These are phyloP conservation scores for Danaus chrysippus DNA, from an alignment of 2,888 invertebrate genomes.

Conservation along the genomic window DNA sequence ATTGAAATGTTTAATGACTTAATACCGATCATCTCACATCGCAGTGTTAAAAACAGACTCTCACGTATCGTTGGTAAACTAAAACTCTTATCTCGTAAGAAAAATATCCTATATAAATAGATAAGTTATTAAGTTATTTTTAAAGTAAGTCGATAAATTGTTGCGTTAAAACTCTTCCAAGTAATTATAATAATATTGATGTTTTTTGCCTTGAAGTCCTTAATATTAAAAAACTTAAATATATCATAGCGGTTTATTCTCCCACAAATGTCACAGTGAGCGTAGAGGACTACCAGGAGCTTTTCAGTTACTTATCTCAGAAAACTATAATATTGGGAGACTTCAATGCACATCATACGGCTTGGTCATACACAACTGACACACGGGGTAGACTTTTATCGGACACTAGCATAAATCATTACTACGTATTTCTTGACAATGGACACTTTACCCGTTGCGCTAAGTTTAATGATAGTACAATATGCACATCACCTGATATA, in stretches of 20 bases:
- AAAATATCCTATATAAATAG: not conserved
- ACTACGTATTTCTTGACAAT: no score
- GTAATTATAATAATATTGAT: slow-evolving; percentile 4
- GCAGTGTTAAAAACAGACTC: slow-evolving; percentile 10
- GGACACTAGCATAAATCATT: slow-evolving; percentile 4
- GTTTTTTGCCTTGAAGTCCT: no score
- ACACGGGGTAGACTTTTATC: slow-evolving; percentile 5
- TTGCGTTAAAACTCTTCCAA: not conserved
- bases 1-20: no score
- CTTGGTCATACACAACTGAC: not conserved
- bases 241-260: slow-evolving; percentile 2
- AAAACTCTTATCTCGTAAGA: slow-evolving; percentile 6
- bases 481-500: no score
- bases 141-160: not conserved
- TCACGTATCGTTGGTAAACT: slow-evolving; percentile 8
- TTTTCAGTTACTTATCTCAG: no score
- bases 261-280: not conserved
- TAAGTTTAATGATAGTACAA: no score
- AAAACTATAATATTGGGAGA: no score
- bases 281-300: slow-evolving; percentile 6
- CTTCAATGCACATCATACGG: not conserved
- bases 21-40: not conserved
- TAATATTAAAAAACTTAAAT: not conserved
- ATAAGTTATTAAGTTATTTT: slow-evolving; percentile 3
- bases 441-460: no score